Conservation (phyloP, 2,113 vertebrate species). For the Cynocephalus volans region DNA sequence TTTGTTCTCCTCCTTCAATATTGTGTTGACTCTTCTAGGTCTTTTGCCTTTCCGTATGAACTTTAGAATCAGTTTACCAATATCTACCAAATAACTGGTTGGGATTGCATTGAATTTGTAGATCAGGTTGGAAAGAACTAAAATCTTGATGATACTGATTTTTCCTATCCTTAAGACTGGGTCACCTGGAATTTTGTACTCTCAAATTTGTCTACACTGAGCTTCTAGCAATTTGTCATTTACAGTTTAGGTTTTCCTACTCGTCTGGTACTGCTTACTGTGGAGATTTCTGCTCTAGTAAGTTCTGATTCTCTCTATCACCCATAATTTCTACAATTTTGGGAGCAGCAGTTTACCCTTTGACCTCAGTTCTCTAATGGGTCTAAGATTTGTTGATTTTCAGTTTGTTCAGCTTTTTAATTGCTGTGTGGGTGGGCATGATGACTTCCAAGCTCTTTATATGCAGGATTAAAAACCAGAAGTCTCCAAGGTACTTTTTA, state of each 20-base stretch:
- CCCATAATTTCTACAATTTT: background rate
- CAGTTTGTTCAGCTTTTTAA: conserved; percentile 17
- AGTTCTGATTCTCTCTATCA: background rate
- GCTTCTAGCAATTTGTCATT: background rate
- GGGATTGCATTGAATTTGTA: background rate
- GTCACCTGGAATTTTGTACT: background rate
- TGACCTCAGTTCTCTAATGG: background rate
- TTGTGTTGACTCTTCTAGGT: background rate
- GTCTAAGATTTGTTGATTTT: background rate
- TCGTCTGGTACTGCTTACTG: background rate
- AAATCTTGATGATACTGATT: background rate
- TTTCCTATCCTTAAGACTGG: background rate
- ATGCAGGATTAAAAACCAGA: background rate
- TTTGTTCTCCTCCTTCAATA: background rate
- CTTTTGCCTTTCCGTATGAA: background rate
- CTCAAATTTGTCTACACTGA: background rate
- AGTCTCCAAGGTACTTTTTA: background rate
- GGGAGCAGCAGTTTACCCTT: background rate
- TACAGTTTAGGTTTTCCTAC: background rate
- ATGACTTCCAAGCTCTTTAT: background rate
- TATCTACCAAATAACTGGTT: background rate
- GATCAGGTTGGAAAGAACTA: background rate
- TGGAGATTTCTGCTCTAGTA: background rate
- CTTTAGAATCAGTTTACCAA: background rate
- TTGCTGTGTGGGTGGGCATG: background rate